Evolutionary conservation across 1,140 invertebrate species (phyloP), one percentile per base, ranked within the genome.

Genomic region (Lineus longissimus): DNA sequence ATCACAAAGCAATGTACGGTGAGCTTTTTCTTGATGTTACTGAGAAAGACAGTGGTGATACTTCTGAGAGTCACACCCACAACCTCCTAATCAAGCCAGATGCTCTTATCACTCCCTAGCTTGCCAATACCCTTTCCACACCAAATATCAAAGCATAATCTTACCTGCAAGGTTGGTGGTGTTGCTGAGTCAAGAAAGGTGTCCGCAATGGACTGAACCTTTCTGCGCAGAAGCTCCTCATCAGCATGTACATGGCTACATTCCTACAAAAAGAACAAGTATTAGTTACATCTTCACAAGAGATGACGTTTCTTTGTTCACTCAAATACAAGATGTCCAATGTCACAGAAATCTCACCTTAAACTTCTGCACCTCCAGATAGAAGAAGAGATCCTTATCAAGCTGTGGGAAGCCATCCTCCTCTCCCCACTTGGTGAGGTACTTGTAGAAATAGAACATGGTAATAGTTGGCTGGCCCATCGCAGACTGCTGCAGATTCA

Each of bases 351-450:
- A 19, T 1, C 33, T 69, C 36, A 80, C 79, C 75, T 81, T 82
- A 45, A 80, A 79, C 54, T 81, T 78, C 57, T 77, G 78, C 23
- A 79, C 75, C 70, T 82, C 81, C 31, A 80, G 75, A 51, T 80
- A 82, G 65, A 80, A 82, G 67, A 81, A 76, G 33, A 82, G 71
- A 68, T 82, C 79, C 62, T 77, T 77, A 64, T 80, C 78, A 17
- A 81, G 69, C 29, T 75, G 72, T n/a, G 78, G 76, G 58, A 73
- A 64, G 17, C 70, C 72, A 59, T 82, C 78, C 61, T 79, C 75
- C 29, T 80, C 73, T 1, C 73, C 76, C 61, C 80, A 78, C 61
- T 80, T 76, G 36, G 73, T 65, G 22, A 82, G 67, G 64, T 82
- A 80, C 60, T 77, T 76, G 63, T 77, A 80, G 73, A 81, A 82